Percentiles rank a stretch among this genome's conserved stretches.
Evolutionary conservation across 2,888 invertebrate genomes (phyloP).

Genomic region (Folsomia manolachei): DNA sequence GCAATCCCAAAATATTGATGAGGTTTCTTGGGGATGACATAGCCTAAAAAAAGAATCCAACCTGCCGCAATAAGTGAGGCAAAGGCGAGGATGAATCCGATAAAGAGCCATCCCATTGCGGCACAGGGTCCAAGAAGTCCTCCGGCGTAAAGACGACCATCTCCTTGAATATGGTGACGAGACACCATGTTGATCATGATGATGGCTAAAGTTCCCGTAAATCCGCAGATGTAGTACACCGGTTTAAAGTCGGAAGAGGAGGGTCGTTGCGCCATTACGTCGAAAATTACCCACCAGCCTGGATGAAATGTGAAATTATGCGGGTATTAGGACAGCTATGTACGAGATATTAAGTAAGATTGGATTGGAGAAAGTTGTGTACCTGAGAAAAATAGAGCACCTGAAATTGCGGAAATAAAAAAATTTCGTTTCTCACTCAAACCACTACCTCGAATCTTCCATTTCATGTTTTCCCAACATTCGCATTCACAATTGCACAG

Average conservation of each 20-base stretch:
- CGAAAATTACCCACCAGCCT: constrained; percentile 2
- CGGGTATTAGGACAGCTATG: not conserved
- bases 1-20: not conserved
- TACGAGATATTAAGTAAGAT: no score
- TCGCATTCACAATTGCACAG: not conserved
- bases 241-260: not conserved
- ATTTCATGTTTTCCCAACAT: not conserved
- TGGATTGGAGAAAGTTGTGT: not conserved
- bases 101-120: not conserved
- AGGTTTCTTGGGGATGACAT: not conserved
- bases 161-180: not conserved
- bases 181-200: not conserved
- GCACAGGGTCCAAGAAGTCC: not conserved
- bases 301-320: not conserved
- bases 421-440: constrained; percentile 6
- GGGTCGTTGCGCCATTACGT: not conserved
- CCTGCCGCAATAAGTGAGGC: not conserved
- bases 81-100: not conserved
- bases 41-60: not conserved
- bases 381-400: not conserved
- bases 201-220: not conserved
- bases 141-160: not conserved
- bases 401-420: not conserved
- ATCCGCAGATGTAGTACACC: not conserved
- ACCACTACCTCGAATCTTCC: not conserved